Base-by-base conservation (phyloP, 2,888 invertebrate genomes). In the Drosophila maculinotata region DNA sequence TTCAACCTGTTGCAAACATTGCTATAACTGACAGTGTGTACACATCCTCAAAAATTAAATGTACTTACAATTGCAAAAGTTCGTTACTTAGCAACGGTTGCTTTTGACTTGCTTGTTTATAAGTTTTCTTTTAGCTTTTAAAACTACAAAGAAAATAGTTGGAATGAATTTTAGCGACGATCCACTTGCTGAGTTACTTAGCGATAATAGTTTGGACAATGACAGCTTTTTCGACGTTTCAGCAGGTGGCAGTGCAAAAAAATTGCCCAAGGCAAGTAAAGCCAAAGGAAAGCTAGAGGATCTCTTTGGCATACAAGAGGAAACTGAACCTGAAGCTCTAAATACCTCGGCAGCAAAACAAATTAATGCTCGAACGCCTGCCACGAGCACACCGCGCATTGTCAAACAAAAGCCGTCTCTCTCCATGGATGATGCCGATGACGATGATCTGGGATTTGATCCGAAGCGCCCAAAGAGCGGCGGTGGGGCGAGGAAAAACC, bases 161-260 rank as follows among this genome's bases (percentile, higher is more conserved):
- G 31, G 0, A 23, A 93, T 94, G 93, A 93, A 92, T 91, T 93
- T 93, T 76, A 93, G 93, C 87, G 84, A 95, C 47, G 94, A 95
- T 90, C 94, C 94, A 9, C 90, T 94, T 66, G 95, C 93, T 26
- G 94, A 94, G 81, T 90, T 95, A 41, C 74, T 90, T 0, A 95
- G 94, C 82, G 95, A 95, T 84, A 94, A 93, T 59, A 95, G 94
- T 78, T 93, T 94, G 77, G 95, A 95, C 79, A 94, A 95, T 78
- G 95, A 95, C 79, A 95, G 94, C 90, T 95, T 95, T 83, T 95
- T 95, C 80, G 94, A 94, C 9, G 72, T 79, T 5, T 71, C 85
- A 3, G 41, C 63, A 0, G 71, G 67, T 3, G 64, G 38, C n/a
- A 42, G 45, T 17, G 39, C 39, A 4, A 79, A 84, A 44, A 78